Evolutionary conservation across 2,888 invertebrate genomes (phyloP).

Genomic region (Hedychridium roseum): DNA sequence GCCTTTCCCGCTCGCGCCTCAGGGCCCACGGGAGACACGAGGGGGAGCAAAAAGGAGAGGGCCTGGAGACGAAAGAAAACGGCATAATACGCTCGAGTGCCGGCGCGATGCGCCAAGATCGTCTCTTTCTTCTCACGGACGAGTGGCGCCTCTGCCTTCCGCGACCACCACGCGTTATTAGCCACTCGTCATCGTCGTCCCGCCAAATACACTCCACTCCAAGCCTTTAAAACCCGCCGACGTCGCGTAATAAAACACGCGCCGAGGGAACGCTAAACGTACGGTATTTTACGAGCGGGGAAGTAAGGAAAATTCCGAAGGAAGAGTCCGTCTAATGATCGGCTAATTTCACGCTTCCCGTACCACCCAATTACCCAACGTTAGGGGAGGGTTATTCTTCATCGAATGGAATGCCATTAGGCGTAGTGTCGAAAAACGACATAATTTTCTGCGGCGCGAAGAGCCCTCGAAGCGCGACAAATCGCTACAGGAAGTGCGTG

Average conservation of each 20-base stretch:
- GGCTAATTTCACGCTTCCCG: too few relatives aligned
- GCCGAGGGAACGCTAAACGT: too few relatives aligned
- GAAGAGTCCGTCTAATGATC: too few relatives aligned
- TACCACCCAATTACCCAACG: too few relatives aligned
- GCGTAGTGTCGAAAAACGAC: slow-evolving; percentile 26
- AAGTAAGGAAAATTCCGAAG: too few relatives aligned
- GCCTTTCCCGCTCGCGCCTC: slow-evolving; percentile 7
- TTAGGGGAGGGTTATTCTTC: too few relatives aligned
- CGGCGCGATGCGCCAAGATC: slow-evolving; percentile 29
- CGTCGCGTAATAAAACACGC: too few relatives aligned
- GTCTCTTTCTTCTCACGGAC: slow-evolving; percentile 35
- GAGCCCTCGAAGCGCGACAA: slow-evolving; percentile 36
- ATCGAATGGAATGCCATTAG: too few relatives aligned
- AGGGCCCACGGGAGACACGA: slow-evolving; percentile 13
- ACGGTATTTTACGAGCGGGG: too few relatives aligned
- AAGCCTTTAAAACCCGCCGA: too few relatives aligned
- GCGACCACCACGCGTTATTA: slow-evolving; percentile 24
- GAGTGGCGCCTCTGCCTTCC: slow-evolving; percentile 2
- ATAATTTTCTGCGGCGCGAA: slow-evolving; percentile 35
- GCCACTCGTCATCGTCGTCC: slow-evolving; percentile 18
- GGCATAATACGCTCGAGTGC: slow-evolving; percentile 38
- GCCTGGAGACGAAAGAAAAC: slow-evolving; percentile 26
- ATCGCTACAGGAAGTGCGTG: slow-evolving; percentile 51
- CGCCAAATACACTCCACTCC: too few relatives aligned
- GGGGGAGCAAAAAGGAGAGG: slow-evolving; percentile 1